Evolutionary conservation across 2,113 vertebrate genomes (phyloP), one percentile per base, ranked within the genome.

Genomic region (Toxotes jaculatrix): DNA sequence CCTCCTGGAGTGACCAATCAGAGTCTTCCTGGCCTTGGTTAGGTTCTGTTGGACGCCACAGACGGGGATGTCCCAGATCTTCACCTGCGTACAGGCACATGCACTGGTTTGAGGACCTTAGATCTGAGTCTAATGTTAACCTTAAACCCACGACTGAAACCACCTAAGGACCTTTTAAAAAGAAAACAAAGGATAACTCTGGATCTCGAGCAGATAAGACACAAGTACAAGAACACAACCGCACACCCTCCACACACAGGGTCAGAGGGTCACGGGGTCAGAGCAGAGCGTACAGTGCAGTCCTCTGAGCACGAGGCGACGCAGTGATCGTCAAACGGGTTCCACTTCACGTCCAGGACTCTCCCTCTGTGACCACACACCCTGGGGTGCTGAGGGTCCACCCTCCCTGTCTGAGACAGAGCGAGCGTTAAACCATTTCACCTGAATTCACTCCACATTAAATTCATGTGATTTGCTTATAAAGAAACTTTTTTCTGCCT

Each of bases 281-380:
- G 4, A 17, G 40, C 14, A 43, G 86, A 13, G 42, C 95, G 94
- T 88, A 99, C 98, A 1, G 96, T 98, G 83, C 94, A 74, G 84
- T 99, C 98, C 91, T 99, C 98, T 0, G 98, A 99, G 88, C 97
- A 97, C 0, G 98, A 99, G 4, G 98, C 98, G 3, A 99, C 95
- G 88, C 97, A 94, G 21, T 95, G 96, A 80, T 99, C 98, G 57
- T 98, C 87, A 34, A 99, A 99, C 0, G 98, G 98, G 78, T 97
- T 98, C 98, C 98, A 99, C 84, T 98, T 98, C 79, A 99, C 94
- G 14, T 99, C 98, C 90, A 99, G 87, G 76, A 99, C 96, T 1
- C 93, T 94, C 6, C 95, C 94, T 62, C 91, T 95, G 93, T 99
- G 98, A 1, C 98, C 98, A 27, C 97, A 97, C 51, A 99, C 94